Percentiles rank a stretch among this genome's conserved stretches.
These are phyloP conservation scores for Muschampia plurimacula DNA, from an alignment of 2,888 invertebrate species.

Conservation along the genomic window DNA sequence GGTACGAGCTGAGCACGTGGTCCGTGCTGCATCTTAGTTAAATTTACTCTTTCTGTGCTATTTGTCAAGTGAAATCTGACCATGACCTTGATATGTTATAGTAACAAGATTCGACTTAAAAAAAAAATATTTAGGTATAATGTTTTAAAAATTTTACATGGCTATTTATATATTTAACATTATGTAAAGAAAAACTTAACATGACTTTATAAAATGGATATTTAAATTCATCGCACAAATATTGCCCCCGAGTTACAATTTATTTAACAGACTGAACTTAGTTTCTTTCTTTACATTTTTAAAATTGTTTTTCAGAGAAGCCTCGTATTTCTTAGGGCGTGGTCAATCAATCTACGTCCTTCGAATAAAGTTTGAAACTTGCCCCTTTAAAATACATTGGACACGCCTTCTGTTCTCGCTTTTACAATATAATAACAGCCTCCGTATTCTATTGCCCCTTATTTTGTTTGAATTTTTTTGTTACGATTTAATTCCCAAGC, in stretches of 20 bases:
- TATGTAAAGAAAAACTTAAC: no score
- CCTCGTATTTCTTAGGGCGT: slow-evolving; percentile 44
- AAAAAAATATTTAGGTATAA: no score
- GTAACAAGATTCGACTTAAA: no score
- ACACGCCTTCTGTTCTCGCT: slow-evolving; percentile 46
- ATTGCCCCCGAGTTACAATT: slow-evolving; percentile 27
- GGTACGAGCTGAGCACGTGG: no score
- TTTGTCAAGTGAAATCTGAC: no score
- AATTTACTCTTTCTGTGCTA: no score
- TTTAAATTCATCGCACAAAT: slow-evolving; percentile 1
- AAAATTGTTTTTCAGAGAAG: slow-evolving; percentile 23
- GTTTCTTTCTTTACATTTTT: slow-evolving; percentile 23
- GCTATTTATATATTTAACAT: no score
- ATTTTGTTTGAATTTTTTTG: background rate
- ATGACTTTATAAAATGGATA: no score
- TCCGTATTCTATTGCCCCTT: slow-evolving; percentile 13
- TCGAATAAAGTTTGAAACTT: slow-evolving; percentile 49
- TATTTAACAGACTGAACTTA: slow-evolving; percentile 1
- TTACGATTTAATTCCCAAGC: slow-evolving; percentile 6
- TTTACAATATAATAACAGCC: slow-evolving; percentile 38
- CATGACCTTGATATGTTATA: no score
- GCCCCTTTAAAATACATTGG: slow-evolving; percentile 47
- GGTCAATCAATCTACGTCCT: slow-evolving; percentile 48
- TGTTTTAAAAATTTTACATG: no score
- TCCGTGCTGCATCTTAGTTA: no score